These are phyloP conservation scores for Sinopyrophorus schimmeli DNA, from an alignment of 2,888 invertebrate genomes.

Conservation along the genomic window DNA sequence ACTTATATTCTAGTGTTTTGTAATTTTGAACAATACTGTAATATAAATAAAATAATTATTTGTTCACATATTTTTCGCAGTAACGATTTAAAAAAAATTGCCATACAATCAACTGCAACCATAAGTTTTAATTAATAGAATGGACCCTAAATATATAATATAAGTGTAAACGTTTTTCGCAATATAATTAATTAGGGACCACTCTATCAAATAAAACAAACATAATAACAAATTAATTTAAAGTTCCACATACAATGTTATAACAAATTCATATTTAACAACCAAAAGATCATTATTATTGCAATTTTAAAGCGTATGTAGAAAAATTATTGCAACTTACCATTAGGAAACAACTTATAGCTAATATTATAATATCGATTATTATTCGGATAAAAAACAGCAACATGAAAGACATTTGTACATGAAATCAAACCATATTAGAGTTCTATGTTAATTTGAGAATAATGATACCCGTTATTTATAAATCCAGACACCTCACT, in stretches of 20 bases:
- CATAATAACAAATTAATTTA: no score
- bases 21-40: no score
- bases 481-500: conserved; percentile 3
- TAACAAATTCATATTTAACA: conserved; percentile 29
- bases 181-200: no score
- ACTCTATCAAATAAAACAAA: no score
- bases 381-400: conserved; percentile 17
- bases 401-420: conserved; percentile 20
- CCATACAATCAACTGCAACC: no score
- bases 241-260: conserved; percentile 23
- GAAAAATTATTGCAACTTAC: conserved; percentile 30
- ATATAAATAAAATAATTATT: no score
- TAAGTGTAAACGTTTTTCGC: no score
- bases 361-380: conserved; percentile 25
- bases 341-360: conserved; percentile 24
- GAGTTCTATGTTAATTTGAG: conserved; percentile 7
- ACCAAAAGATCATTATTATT: conserved; percentile 34
- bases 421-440: conserved; percentile 5
- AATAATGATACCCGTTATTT: conserved; percentile 8
- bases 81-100: no score
- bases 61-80: no score
- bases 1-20: no score
- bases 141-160: no score
- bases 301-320: conserved; percentile 37
- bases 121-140: no score